Percentiles rank a stretch among this genome's conserved stretches.
Evolutionary conservation across 2,888 invertebrate genomes (phyloP).

Genomic region (Ephialtes manifestator): DNA sequence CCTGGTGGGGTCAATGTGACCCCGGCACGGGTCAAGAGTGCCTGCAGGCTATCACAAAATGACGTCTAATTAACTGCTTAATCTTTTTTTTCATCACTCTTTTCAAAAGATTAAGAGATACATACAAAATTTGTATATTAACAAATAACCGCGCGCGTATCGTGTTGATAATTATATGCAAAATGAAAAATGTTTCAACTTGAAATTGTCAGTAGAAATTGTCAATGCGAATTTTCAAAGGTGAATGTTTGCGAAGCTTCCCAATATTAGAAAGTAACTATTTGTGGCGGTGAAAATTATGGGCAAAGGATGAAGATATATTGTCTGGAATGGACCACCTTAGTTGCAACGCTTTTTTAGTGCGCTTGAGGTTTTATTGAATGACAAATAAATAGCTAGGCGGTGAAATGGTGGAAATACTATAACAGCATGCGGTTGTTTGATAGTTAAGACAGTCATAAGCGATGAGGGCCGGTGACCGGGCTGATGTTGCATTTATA

Average conservation of each 20-base stretch:
- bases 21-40: neutral
- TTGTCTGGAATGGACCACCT: neutral
- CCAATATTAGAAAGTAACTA: neutral
- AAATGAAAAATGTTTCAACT: too few species aligned
- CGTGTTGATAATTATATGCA: neutral
- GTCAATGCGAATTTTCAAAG: too few species aligned
- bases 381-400: neutral
- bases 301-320: neutral
- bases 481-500: conserved; percentile 40
- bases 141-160: neutral
- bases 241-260: too few species aligned
- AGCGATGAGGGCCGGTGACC: conserved; percentile 41
- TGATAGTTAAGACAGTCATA: conserved; percentile 19
- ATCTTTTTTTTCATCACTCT: neutral
- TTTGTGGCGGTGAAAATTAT: neutral
- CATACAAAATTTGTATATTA: neutral
- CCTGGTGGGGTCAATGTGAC: neutral
- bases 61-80: neutral
- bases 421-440: neutral
- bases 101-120: too few species aligned
- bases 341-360: neutral
- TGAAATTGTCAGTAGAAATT: too few species aligned
- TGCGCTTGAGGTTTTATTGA: neutral
- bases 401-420: neutral
- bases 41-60: conserved; percentile 7